These are phyloP conservation scores for Sebastes trivittatus DNA, from an alignment of 2,797 vertebrate genomes.

Conservation along the genomic window DNA sequence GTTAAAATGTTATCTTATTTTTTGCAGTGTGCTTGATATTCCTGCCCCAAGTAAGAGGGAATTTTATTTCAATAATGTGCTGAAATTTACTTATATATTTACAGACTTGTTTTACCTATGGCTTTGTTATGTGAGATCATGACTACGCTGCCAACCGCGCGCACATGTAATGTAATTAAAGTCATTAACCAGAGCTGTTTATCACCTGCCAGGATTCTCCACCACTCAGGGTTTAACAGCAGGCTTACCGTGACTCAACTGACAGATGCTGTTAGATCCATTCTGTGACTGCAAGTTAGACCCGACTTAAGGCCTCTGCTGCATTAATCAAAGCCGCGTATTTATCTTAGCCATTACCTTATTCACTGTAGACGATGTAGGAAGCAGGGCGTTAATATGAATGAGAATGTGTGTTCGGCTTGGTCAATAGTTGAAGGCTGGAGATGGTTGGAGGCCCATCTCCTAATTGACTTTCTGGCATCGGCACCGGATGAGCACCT, in stretches of 20 bases:
- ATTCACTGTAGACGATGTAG: conserved; percentile 60
- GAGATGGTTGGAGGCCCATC: conserved; percentile 74
- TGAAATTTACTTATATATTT: neutral
- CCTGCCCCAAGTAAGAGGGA: neutral
- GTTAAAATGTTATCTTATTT: neutral
- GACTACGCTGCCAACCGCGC: conserved; percentile 1
- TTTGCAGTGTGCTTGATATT: neutral
- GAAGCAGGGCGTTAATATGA: conserved; percentile 61
- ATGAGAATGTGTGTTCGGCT: conserved; percentile 75
- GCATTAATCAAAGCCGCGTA: conserved; percentile 48
- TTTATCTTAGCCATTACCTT: conserved; percentile 55
- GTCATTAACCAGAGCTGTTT: conserved; percentile 53
- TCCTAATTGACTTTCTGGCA: conserved; percentile 83
- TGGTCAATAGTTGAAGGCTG: conserved; percentile 75
- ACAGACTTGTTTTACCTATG: neutral
- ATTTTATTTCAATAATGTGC: neutral
- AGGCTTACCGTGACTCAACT: conserved; percentile 41
- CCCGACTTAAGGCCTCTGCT: conserved; percentile 33
- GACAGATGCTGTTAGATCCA: conserved; percentile 49
- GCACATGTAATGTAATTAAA: conserved; percentile 51
- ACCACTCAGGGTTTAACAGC: conserved; percentile 40
- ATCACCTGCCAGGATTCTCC: conserved; percentile 53
- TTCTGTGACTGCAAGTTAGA: conserved; percentile 29
- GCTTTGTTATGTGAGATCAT: conserved; percentile 6
- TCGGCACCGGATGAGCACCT: conserved; percentile 81